Evolutionary conservation across 2,888 invertebrate species (phyloP), one percentile per base, ranked within the genome.

Genomic region (Chrysolina americana): DNA sequence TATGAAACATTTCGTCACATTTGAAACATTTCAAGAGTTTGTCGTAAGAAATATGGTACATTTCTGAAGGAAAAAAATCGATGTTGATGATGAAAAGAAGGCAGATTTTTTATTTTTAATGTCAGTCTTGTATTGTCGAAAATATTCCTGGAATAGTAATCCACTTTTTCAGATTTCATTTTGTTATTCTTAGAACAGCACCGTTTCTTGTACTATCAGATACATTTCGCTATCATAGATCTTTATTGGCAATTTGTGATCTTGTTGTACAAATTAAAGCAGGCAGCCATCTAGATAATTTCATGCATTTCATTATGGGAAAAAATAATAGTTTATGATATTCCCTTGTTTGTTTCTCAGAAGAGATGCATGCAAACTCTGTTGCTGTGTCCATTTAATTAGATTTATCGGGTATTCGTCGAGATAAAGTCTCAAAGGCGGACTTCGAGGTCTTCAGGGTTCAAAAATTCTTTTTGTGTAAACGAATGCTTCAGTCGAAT

Each of bases 201-300:
- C 28, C 10, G 28, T 74, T 71, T 44, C 62, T 62, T 59, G 63
- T 56, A 73, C 73, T 73, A 73, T 73, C 65, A 65, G 69, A 66
- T 70, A 50, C 68, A 69, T 65, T 48, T 59, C 68, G 36, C 74
- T 76, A 76, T 78, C 78, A 64, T 41, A 21, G 76, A 78, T 78
- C 78, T 77, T 75, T 71, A 75, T 77, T 76, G 56, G 81, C 80
- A 80, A 80, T 80, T 81, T 80, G 81, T 79, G 81, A 82, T 83
- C 83, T 80, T 83, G 83, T 83, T 81, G 81, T 81, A 83, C 83
- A 83, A 83, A 83, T 83, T 83, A 83, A 83, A 80, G 78, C 80
- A 77, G 78, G 76, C 81, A 81, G 70, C 80, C 81, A 84, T 84
- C 83, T 84, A 83, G 84, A 83, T 84, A 82, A 81, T 82, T 81